phyloP scores from a whole-genome alignment of 2,888 invertebrate species.

The Saturnia japonica region DNA sequence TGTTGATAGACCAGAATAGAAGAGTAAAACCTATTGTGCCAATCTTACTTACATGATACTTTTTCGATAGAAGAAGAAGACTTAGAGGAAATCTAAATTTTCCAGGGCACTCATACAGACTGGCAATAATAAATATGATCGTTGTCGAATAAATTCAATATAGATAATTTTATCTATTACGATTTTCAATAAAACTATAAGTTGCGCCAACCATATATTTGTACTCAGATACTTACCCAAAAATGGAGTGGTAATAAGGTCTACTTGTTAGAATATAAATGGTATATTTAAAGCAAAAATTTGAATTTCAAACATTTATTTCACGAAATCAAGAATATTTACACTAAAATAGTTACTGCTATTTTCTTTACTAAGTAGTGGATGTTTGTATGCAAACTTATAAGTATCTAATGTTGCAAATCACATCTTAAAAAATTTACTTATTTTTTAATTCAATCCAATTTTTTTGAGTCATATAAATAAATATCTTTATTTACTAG shows the following conservation, averaged over 20 bases:
- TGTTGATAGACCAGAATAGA: too few species aligned
- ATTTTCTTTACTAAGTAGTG: neutral
- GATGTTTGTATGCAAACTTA: neutral
- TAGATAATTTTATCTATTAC: neutral
- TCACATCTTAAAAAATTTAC: neutral
- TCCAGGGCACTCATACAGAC: neutral
- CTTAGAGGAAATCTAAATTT: neutral
- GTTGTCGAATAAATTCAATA: neutral
- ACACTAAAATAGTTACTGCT: neutral
- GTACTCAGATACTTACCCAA: too few species aligned
- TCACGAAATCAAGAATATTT: conserved; percentile 16
- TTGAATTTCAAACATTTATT: conserved; percentile 4
- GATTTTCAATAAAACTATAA: neutral
- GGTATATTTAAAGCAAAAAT: neutral
- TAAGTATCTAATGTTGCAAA: neutral
- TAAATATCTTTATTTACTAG: neutral
- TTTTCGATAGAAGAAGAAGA: too few species aligned
- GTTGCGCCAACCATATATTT: neutral
- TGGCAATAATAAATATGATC: neutral
- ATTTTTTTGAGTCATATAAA: neutral
- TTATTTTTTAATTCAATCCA: neutral
- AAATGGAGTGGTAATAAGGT: too few species aligned
- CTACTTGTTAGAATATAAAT: too few species aligned
- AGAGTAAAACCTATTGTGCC: too few species aligned
- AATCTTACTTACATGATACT: neutral